Percentiles rank a stretch among this genome's conserved stretches.
These are phyloP conservation scores for Dunckerocampus dactyliophorus DNA, from an alignment of 2,113 vertebrate species.

Conservation along the genomic window DNA sequence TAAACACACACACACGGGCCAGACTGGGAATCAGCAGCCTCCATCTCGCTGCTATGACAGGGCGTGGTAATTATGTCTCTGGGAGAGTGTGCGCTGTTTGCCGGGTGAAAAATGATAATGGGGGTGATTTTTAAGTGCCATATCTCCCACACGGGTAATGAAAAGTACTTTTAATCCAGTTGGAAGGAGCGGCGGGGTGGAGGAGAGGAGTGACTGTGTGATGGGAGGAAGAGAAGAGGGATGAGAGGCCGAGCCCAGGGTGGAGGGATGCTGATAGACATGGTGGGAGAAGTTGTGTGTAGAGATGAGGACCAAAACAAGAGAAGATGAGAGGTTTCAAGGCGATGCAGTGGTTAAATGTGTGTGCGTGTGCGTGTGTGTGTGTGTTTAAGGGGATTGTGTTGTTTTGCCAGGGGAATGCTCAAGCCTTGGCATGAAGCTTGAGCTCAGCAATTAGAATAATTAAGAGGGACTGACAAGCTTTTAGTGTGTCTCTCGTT, in stretches of 20 bases:
- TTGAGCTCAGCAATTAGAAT: conserved; percentile 71
- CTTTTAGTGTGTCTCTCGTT: conserved; percentile 56
- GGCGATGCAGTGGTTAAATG: conserved; percentile 37
- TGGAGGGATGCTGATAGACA: conserved; percentile 62
- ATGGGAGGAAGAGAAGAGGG: conserved; percentile 57
- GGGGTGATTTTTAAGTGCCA: conserved; percentile 75
- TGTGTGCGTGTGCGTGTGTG: conserved; percentile 28
- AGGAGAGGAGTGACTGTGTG: conserved; percentile 62
- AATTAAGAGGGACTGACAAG: conserved; percentile 68
- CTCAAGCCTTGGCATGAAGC: conserved; percentile 63
- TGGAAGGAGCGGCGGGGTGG: conserved; percentile 65
- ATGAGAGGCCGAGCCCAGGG: conserved; percentile 62
- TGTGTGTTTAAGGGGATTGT: conserved; percentile 27
- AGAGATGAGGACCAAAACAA: conserved; percentile 48
- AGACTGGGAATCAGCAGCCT: conserved; percentile 68
- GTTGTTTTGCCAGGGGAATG: conserved; percentile 58
- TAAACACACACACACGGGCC: conserved; percentile 58
- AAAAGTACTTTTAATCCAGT: conserved; percentile 77
- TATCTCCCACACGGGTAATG: conserved; percentile 72
- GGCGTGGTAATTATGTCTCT: conserved; percentile 71
- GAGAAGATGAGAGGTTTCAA: conserved; percentile 44
- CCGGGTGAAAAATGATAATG: conserved; percentile 75
- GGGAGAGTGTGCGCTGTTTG: conserved; percentile 71
- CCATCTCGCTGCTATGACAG: conserved; percentile 69
- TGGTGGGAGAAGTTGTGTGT: conserved; percentile 51